A percentile compares a stretch with the other conserved stretches of the same genome.
Evolutionary conservation across 2,888 invertebrate species (phyloP).

Genomic region (Choreutis nemorana): DNA sequence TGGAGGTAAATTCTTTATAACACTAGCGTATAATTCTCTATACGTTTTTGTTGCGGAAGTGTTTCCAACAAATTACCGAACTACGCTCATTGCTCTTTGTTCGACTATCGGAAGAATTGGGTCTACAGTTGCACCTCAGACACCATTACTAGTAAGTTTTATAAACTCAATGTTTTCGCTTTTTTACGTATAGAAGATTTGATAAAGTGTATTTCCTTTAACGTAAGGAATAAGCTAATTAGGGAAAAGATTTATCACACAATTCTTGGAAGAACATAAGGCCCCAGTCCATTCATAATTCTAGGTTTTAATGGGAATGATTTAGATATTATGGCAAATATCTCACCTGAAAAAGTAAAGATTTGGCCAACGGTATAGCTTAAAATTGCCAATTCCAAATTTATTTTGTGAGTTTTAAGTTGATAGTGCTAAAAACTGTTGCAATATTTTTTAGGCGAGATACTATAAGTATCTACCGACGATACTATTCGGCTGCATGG

Average conservation of each 20-base stretch:
- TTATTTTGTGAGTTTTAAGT: no score
- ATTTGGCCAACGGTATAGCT: no score
- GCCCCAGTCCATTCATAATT: no score
- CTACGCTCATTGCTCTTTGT: slow-evolving; percentile 70
- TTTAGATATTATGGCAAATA: no score
- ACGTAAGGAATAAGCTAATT: no score
- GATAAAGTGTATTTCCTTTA: background rate
- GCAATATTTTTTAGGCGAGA: slow-evolving; percentile 35
- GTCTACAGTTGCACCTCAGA: slow-evolving; percentile 72
- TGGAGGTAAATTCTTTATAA: slow-evolving; percentile 73
- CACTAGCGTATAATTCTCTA: slow-evolving; percentile 71
- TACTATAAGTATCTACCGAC: slow-evolving; percentile 61
- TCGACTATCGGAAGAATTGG: slow-evolving; percentile 75
- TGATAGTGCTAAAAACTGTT: no score
- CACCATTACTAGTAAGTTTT: slow-evolving; percentile 71
- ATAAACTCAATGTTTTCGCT: no score
- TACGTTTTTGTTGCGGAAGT: slow-evolving; percentile 75
- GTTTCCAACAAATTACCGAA: slow-evolving; percentile 72
- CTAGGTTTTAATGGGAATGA: no score
- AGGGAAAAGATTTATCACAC: no score
- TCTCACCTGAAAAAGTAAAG: no score
- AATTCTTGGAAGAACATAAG: no score
- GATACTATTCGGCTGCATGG: slow-evolving; percentile 65
- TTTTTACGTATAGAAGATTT: background rate
- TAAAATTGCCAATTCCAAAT: no score